These are phyloP conservation scores for Agrotis segetum DNA, from an alignment of 2,888 invertebrate species.

Conservation along the genomic window DNA sequence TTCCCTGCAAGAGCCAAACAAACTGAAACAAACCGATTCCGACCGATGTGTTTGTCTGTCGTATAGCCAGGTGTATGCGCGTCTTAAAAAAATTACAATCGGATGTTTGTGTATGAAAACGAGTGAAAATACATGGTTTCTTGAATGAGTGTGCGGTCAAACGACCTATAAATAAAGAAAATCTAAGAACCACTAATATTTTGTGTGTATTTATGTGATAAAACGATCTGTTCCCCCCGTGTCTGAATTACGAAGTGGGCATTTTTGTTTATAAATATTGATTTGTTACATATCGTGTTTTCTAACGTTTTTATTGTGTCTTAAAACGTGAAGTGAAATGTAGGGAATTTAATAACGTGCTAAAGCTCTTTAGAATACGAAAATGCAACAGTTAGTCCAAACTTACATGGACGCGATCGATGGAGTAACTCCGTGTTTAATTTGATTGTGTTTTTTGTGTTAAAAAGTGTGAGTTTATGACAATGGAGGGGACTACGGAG, in stretches of 20 bases:
- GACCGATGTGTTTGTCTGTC: constrained; percentile 76
- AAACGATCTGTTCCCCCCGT: constrained; percentile 67
- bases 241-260: constrained; percentile 79
- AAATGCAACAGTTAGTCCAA: constrained; percentile 85
- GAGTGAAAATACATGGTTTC: constrained; percentile 69
- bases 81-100: constrained; percentile 67
- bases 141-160: constrained; percentile 73
- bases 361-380: constrained; percentile 61
- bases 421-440: constrained; percentile 75
- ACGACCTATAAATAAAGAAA: constrained; percentile 35
- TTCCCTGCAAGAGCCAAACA: constrained; percentile 71
- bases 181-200: constrained; percentile 50
- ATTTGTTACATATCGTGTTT: constrained; percentile 80
- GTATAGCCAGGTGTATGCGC: constrained; percentile 64
- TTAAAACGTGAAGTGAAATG: constrained; percentile 82
- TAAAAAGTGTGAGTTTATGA: constrained; percentile 80
- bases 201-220: constrained; percentile 68
- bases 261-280: constrained; percentile 90
- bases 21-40: constrained; percentile 82
- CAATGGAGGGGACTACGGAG: constrained; percentile 94
- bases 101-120: constrained; percentile 84
- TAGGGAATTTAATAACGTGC: constrained; percentile 75
- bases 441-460: constrained; percentile 76
- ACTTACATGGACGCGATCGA: constrained; percentile 77
- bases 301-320: constrained; percentile 73